Conservation (phyloP, 2,888 invertebrate genomes). For the Lydus trimaculatus region DNA sequence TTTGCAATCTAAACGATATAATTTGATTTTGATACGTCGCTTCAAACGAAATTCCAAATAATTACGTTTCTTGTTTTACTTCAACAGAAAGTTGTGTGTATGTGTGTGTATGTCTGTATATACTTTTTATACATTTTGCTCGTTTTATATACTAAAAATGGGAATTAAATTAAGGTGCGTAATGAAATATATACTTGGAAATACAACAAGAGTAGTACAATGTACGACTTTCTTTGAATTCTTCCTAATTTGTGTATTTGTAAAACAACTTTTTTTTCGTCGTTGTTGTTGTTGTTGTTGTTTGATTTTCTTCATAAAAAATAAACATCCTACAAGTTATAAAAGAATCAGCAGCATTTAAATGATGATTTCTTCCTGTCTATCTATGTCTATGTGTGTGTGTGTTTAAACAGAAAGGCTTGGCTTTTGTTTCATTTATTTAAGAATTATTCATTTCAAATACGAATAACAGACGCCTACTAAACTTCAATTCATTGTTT, state of each 20-base stretch:
- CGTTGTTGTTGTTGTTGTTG: no score
- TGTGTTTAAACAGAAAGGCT: background rate
- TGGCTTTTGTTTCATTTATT: background rate
- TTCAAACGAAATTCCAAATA: constrained; percentile 28
- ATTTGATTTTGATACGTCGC: constrained; percentile 26
- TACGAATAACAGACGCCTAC: background rate
- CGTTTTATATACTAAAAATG: background rate
- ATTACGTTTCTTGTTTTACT: constrained; percentile 29
- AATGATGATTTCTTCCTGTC: background rate
- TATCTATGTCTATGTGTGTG: background rate
- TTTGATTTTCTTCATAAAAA: background rate
- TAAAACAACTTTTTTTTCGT: background rate
- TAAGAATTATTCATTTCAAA: constrained; percentile 3
- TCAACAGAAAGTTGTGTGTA: background rate
- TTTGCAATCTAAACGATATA: constrained; percentile 23
- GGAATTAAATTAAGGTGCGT: background rate
- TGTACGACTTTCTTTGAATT: background rate
- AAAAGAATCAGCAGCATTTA: background rate
- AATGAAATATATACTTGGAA: background rate
- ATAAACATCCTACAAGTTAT: background rate
- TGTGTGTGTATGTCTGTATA: background rate
- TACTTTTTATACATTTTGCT: background rate
- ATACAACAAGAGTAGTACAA: background rate
- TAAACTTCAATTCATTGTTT: background rate
- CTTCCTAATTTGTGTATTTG: background rate